Conservation (phyloP, 2,888 invertebrate genomes). For the Zaprionus bogoriensis region DNA sequence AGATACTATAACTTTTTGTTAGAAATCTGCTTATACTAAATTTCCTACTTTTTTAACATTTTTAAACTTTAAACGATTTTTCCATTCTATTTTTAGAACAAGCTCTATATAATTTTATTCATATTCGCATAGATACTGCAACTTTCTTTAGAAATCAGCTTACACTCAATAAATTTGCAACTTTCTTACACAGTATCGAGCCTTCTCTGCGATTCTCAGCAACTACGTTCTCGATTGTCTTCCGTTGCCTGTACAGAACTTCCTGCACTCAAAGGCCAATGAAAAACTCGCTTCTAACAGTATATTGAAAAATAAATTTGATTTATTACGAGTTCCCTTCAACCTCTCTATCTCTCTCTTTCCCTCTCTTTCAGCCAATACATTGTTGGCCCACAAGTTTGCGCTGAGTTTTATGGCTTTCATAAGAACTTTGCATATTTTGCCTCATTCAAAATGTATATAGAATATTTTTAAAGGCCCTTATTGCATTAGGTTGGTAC, state of each 20-base stretch:
- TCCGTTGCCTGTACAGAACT: not conserved
- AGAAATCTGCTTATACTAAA: too few relatives aligned
- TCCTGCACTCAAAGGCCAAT: slow-evolving; percentile 6
- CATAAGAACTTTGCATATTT: slow-evolving; percentile 70
- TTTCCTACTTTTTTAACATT: too few relatives aligned
- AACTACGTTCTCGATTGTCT: not conserved
- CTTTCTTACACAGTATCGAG: not conserved
- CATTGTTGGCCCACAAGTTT: slow-evolving; percentile 23
- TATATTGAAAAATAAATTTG: slow-evolving; percentile 65
- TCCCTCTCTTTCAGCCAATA: slow-evolving; percentile 14
- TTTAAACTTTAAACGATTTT: too few relatives aligned
- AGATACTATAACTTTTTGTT: too few relatives aligned
- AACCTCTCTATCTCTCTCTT: not conserved
- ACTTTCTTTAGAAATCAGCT: not conserved
- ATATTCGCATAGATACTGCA: too few relatives aligned
- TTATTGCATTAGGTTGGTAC: slow-evolving; percentile 71
- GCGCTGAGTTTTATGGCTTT: slow-evolving; percentile 28
- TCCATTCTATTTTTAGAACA: too few relatives aligned
- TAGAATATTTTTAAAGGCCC: slow-evolving; percentile 58
- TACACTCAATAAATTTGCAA: slow-evolving; percentile 1
- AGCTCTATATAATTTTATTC: too few relatives aligned
- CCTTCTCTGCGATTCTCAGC: not conserved
- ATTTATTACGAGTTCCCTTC: slow-evolving; percentile 38
- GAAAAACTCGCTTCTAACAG: slow-evolving; percentile 39
- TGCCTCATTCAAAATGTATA: slow-evolving; percentile 68